These are phyloP conservation scores for Drosophila carrolli DNA, from an alignment of 1,140 invertebrate genomes.

Conservation along the genomic window DNA sequence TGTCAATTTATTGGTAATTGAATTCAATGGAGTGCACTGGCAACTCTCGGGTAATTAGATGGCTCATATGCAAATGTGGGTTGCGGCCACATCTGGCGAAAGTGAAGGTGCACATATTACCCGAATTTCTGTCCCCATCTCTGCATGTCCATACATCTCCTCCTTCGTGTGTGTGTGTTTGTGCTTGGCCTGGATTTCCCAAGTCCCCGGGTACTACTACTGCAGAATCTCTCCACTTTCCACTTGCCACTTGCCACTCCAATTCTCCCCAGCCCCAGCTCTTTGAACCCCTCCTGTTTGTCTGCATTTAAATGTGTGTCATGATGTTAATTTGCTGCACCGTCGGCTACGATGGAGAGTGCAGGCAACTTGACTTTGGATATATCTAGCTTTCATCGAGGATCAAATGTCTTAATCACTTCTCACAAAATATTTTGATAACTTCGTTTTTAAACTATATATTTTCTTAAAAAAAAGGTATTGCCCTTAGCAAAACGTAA, in stretches of 20 bases:
- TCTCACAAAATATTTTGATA: too few relatives aligned
- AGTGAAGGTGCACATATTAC: background rate
- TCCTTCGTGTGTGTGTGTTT: background rate
- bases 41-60: slow-evolving; percentile 26
- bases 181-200: slow-evolving; percentile 53
- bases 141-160: background rate
- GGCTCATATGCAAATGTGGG: slow-evolving; percentile 17
- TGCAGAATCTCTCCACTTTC: slow-evolving; percentile 18
- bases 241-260: slow-evolving; percentile 18
- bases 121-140: background rate
- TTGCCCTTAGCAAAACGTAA: too few relatives aligned
- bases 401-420: too few relatives aligned
- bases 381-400: too few relatives aligned
- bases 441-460: too few relatives aligned
- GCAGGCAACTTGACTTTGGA: slow-evolving; percentile 2
- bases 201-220: slow-evolving; percentile 29
- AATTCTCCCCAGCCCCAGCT: background rate
- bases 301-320: slow-evolving; percentile 76
- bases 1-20: slow-evolving; percentile 22
- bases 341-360: slow-evolving; percentile 16
- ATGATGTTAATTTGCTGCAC: slow-evolving; percentile 75
- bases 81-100: slow-evolving; percentile 28
- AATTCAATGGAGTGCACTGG: slow-evolving; percentile 10
- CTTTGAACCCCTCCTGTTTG: slow-evolving; percentile 15
- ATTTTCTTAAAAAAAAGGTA: too few relatives aligned